Base-by-base conservation (phyloP, 2,888 invertebrate species). In the Drosophila hamatofila region DNA sequence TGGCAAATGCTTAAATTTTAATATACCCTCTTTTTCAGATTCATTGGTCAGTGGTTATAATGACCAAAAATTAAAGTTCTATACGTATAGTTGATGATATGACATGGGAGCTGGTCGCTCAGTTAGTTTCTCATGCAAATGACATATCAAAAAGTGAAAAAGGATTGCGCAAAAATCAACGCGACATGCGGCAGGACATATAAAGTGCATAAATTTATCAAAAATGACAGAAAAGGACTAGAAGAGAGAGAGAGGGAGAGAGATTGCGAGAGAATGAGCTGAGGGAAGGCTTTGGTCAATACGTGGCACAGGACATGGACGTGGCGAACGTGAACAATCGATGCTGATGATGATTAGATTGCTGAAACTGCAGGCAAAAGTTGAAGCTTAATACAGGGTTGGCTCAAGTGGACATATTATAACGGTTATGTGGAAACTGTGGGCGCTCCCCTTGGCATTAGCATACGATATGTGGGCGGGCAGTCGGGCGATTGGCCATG, bases 51-150 rank as follows among this genome's bases (percentile, higher is more conserved):
- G 30, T 16, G 8, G 37, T 16, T n/a, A 27, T 25, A 35, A 46
- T 55, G n/a, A 42, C 23, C 56, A 21, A 49, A 57, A 79, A 52
- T 21, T 12, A 11, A 37, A 49, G 9, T 18, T 33, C 21, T 11
- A 41, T 25, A 54, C 52, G 18, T 37, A 21, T 25, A 52, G 41
- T 41, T 51, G 62, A 12, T 35, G 55, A 41, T 64, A 25, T 41
- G 14, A 11, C 30, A 21, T 33, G 6, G 21, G 7, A 12, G 41
- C 48, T 65, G 67, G 52, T 8, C 12, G 44, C 37, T 33, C 30
- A 51, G 64, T 57, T 76, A 63, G 72, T 90, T 87, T 90, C 83
- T 89, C 90, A 87, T 87, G 89, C 89, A 87, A 87, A 90, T 90
- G 79, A 72, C 80, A 79, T 79, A 78, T 78, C 77, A 74, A 52